A percentile compares a stretch with the other conserved stretches of the same genome.
These are phyloP conservation scores for Bombus sibiricus DNA, from an alignment of 1,140 invertebrate species.

Conservation along the genomic window DNA sequence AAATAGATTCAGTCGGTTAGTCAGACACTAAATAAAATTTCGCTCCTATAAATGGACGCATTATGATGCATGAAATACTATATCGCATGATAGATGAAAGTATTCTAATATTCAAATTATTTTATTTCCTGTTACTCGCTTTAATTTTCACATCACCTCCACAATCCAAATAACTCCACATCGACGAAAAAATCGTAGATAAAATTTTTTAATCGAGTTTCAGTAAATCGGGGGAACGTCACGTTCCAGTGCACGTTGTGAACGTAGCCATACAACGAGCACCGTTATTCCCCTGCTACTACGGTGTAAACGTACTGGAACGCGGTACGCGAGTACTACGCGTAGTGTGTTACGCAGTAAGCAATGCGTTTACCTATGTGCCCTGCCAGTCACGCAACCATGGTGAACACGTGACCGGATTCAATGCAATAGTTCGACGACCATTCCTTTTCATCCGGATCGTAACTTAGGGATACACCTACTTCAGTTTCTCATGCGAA, in stretches of 20 bases:
- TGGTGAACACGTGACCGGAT: constrained; percentile 38
- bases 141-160: too few relatives aligned
- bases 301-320: constrained; percentile 33
- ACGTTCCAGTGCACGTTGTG: constrained; percentile 13
- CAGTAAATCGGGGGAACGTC: neutral
- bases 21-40: neutral
- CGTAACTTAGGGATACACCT: too few relatives aligned
- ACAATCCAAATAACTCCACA: neutral
- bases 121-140: too few relatives aligned
- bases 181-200: neutral
- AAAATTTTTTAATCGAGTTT: neutral
- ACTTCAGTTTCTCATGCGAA: neutral
- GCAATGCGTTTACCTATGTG: constrained; percentile 56
- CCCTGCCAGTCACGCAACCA: constrained; percentile 46
- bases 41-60: neutral
- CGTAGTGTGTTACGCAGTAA: constrained; percentile 45
- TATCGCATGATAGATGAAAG: neutral
- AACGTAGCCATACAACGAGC: constrained; percentile 60
- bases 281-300: constrained; percentile 62
- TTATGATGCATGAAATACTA: neutral
- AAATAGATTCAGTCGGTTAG: neutral
- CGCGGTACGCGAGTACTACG: constrained; percentile 33
- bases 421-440: constrained; percentile 24
- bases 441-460: constrained; percentile 12
- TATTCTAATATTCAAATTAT: too few relatives aligned